phyloP scores from a whole-genome alignment of 2,113 vertebrate genomes.

The Callithrix jacchus region DNA sequence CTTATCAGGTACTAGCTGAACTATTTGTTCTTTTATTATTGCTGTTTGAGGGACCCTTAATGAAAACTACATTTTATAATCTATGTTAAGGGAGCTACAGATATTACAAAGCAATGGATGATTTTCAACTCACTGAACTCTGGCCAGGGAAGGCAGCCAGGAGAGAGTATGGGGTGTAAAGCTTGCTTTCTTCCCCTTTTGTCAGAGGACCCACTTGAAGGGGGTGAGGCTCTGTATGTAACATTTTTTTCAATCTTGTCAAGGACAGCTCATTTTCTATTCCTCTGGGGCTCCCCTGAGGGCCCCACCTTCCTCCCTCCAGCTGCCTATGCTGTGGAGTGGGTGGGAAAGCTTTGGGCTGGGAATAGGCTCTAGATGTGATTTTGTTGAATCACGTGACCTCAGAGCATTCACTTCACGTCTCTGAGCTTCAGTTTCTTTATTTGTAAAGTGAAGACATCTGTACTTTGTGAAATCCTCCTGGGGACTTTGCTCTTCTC shows the following conservation, averaged over 20 bases:
- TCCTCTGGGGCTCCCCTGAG: background rate
- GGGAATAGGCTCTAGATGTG: background rate
- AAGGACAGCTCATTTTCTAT: background rate
- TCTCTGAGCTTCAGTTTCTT: background rate
- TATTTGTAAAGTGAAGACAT: background rate
- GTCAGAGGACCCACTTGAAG: background rate
- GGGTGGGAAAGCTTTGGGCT: background rate
- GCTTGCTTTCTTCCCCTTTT: background rate
- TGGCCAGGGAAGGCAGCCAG: background rate
- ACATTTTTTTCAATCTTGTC: background rate
- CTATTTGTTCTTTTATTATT: background rate
- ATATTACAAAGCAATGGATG: background rate
- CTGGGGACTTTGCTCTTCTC: background rate
- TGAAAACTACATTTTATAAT: background rate
- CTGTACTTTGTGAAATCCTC: background rate
- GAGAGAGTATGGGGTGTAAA: background rate
- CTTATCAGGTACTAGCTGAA: background rate
- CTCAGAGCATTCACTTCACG: background rate
- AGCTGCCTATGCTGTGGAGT: background rate
- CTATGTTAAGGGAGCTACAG: background rate
- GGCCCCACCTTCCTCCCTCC: background rate
- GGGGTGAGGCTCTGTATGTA: background rate
- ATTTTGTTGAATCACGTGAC: background rate
- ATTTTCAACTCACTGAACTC: background rate
- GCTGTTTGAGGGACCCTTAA: background rate